Conservation (phyloP, 2,113 vertebrate species). For the Pimephales promelas region DNA sequence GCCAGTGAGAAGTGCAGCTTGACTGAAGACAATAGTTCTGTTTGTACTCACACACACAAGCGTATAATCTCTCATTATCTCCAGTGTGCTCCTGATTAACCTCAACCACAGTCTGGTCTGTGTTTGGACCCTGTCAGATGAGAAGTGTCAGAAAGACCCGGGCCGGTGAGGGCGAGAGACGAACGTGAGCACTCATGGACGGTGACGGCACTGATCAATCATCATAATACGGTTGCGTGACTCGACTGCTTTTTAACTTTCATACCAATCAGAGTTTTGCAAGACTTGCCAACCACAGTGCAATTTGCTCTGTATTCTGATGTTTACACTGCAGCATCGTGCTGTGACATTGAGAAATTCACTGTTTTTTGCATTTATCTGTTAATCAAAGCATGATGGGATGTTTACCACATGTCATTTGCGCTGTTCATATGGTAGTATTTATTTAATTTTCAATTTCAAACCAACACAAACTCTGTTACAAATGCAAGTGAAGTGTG, state of each 20-base stretch:
- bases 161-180: not conserved
- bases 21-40: constrained; percentile 35
- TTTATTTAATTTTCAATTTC: not conserved
- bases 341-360: not conserved
- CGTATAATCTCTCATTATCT: constrained; percentile 21
- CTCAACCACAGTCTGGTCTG: constrained; percentile 9
- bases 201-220: not conserved
- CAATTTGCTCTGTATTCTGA: not conserved
- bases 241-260: not conserved
- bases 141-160: not conserved
- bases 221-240: not conserved
- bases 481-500: not conserved
- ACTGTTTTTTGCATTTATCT: not conserved
- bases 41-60: constrained; percentile 19
- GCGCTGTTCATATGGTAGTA: no score
- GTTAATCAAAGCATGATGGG: not conserved
- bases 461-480: not conserved
- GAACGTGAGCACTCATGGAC: not conserved
- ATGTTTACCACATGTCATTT: no score
- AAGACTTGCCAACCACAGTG: not conserved
- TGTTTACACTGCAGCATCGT: not conserved
- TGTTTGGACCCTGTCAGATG: constrained; percentile 49
- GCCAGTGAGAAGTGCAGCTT: constrained; percentile 46
- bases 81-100: constrained; percentile 4
- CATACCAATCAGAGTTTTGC: not conserved